Conservation (phyloP, 2,888 invertebrate species). For the Leistus spinibarbis region DNA sequence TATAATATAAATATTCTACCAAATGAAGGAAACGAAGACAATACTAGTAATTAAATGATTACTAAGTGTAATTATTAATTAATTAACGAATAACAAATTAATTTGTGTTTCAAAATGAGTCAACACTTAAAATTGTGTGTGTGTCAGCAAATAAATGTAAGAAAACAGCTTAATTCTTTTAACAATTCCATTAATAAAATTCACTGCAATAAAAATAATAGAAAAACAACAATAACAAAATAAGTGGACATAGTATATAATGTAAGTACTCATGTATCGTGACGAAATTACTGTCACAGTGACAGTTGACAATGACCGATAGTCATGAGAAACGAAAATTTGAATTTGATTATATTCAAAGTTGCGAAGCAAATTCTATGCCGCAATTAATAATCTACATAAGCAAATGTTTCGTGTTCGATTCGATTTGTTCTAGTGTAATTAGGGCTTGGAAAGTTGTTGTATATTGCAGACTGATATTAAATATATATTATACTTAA, state of each 20-base stretch:
- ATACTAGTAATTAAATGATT: neutral
- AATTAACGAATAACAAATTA: neutral
- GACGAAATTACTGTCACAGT: constrained; percentile 38
- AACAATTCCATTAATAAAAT: neutral
- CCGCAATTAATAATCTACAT: constrained; percentile 23
- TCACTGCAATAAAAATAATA: neutral
- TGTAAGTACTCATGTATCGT: constrained; percentile 12
- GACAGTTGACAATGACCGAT: constrained; percentile 40
- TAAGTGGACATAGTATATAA: neutral
- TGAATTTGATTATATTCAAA: constrained; percentile 41
- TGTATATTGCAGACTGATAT: constrained; percentile 13
- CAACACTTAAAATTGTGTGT: neutral
- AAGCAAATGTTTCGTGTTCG: constrained; percentile 15
- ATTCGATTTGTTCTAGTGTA: constrained; percentile 16
- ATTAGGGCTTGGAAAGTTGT: neutral
- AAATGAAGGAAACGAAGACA: too few relatives aligned
- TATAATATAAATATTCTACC: too few relatives aligned
- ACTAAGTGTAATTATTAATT: neutral
- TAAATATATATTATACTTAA: constrained; percentile 25
- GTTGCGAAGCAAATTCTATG: constrained; percentile 19
- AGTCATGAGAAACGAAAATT: constrained; percentile 39
- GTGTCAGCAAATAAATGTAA: constrained; percentile 44
- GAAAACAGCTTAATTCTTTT: too few relatives aligned
- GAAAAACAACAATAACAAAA: neutral
- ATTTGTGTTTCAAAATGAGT: neutral